A percentile compares a stretch with the other conserved stretches of the same genome.
These are phyloP conservation scores for Corythaeola cristata DNA, from an alignment of 2,113 vertebrate species.

Conservation along the genomic window DNA sequence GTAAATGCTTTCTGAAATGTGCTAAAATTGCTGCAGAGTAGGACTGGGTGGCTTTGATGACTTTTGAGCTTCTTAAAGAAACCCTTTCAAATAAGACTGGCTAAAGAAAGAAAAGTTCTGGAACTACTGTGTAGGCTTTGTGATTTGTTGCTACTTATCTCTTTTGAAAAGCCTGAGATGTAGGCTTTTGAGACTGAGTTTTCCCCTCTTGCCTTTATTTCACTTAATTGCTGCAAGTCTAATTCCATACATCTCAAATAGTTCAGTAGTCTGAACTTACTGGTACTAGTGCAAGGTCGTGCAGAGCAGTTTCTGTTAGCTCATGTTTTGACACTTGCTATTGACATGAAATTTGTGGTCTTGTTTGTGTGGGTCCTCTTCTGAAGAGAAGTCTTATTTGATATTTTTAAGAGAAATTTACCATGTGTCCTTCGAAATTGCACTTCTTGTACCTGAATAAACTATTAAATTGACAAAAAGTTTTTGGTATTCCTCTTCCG, in stretches of 20 bases:
- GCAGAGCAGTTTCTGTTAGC: not conserved
- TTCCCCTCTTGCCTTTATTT: not conserved
- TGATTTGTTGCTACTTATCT: not conserved
- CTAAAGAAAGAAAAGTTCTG: not conserved
- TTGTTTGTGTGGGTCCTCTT: not conserved
- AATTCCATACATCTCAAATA: not conserved
- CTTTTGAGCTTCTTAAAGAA: not conserved
- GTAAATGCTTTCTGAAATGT: not conserved
- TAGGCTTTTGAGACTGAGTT: not conserved
- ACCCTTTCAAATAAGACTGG: not conserved
- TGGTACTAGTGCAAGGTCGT: not conserved
- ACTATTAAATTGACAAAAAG: not conserved
- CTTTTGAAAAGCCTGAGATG: not conserved
- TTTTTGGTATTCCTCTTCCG: not conserved
- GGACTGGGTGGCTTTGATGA: not conserved
- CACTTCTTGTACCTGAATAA: not conserved
- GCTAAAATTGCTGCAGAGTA: not conserved
- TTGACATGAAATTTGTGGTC: not conserved
- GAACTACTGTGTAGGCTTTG: not conserved
- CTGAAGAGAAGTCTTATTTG: not conserved
- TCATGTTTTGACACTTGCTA: not conserved
- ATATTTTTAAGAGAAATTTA: not conserved
- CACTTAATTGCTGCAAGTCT: not conserved
- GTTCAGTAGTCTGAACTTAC: not conserved
- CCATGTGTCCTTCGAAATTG: not conserved